Conservation (phyloP, 2,888 invertebrate species). For the Prosopocoilus inquinatus region DNA sequence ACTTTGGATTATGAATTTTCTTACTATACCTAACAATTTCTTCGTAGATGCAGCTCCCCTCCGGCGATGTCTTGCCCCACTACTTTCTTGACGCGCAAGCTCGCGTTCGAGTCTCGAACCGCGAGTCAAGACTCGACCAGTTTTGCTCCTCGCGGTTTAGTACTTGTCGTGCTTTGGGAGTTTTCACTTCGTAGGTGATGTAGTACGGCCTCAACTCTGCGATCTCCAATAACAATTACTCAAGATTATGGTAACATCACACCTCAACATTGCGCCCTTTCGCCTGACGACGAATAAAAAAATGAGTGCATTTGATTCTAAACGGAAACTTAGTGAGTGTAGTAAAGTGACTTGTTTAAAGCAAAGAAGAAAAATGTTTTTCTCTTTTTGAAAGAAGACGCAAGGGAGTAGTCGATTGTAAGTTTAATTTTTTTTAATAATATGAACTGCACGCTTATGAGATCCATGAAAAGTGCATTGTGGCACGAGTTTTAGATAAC, state of each 20-base stretch:
- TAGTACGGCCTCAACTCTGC: neutral
- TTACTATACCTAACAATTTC: slow-evolving; percentile 34
- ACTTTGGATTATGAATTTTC: slow-evolving; percentile 8
- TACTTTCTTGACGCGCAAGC: slow-evolving; percentile 45
- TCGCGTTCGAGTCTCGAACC: slow-evolving; percentile 28
- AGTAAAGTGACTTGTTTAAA: slow-evolving; percentile 2
- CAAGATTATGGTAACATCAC: slow-evolving; percentile 1
- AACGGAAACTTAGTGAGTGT: neutral
- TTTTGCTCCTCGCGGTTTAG: slow-evolving; percentile 30
- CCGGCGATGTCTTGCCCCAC: slow-evolving; percentile 41
- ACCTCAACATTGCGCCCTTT: neutral
- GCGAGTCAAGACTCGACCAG: slow-evolving; percentile 28
- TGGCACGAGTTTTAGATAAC: too few species aligned
- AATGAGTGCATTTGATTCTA: neutral
- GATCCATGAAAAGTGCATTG: too few species aligned
- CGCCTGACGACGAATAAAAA: neutral
- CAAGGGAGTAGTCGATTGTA: too few species aligned
- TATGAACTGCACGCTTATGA: too few species aligned
- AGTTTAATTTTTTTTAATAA: too few species aligned
- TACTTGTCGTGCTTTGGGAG: slow-evolving; percentile 29
- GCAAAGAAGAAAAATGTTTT: neutral
- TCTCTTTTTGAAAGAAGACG: too few species aligned
- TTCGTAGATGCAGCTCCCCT: slow-evolving; percentile 37
- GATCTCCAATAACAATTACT: neutral
- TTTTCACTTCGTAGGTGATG: slow-evolving; percentile 20